phyloP scores from a whole-genome alignment of 1,140 invertebrate species.

The Nasonia giraulti region DNA sequence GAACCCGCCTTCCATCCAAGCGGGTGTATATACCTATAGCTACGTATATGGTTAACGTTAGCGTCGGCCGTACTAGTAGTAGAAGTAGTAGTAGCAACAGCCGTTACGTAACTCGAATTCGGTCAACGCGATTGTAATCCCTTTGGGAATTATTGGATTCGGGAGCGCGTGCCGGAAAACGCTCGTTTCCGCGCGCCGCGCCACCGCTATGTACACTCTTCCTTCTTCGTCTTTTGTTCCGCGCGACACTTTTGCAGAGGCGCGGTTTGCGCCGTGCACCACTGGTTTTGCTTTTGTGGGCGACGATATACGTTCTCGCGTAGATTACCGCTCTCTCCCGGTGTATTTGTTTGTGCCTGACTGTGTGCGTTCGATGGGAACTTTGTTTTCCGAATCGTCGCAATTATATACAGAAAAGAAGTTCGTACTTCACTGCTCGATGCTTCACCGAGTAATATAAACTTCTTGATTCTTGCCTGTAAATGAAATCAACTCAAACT shows the following conservation, averaged over 20 bases:
- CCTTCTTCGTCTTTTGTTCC: slow-evolving; percentile 8
- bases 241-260: neutral
- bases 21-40: neutral
- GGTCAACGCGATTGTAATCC: slow-evolving; percentile 32
- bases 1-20: neutral
- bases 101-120: slow-evolving; percentile 21
- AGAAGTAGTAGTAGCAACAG: neutral
- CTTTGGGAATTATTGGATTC: slow-evolving; percentile 47
- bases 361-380: neutral
- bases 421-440: neutral
- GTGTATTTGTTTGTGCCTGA: neutral
- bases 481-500: neutral
- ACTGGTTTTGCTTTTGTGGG: neutral
- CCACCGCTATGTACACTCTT: neutral
- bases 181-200: slow-evolving; percentile 14
- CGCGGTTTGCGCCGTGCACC: neutral
- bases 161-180: slow-evolving; percentile 28
- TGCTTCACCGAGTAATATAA: neutral
- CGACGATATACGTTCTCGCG: neutral
- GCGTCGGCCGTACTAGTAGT: no score
- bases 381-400: no score
- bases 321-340: neutral
- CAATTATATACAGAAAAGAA: neutral
- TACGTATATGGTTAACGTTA: neutral
- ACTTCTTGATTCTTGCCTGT: neutral